Conservation (phyloP, 2,113 vertebrate genomes). For the Empidonax traillii region DNA sequence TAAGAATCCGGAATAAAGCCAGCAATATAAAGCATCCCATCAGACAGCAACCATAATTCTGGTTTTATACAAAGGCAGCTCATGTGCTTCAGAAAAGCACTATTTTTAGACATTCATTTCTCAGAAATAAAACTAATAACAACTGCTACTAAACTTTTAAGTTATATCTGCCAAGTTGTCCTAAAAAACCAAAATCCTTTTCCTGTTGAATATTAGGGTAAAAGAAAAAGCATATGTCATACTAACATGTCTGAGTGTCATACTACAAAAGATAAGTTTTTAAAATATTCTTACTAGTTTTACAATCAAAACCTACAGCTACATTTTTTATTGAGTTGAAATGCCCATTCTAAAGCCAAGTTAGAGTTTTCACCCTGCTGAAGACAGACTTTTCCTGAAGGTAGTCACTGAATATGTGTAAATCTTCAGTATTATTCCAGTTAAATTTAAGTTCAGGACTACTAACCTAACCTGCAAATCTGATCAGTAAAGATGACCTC, state of each 20-base stretch:
- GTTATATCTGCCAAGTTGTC: neutral
- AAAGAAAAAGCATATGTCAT: neutral
- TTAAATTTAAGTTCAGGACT: neutral
- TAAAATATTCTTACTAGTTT: neutral
- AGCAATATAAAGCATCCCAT: neutral
- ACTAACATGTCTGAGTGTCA: neutral
- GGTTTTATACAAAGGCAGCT: neutral
- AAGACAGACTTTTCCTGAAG: neutral
- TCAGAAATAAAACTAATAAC: neutral
- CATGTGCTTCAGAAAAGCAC: neutral
- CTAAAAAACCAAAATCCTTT: neutral
- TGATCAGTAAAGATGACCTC: neutral
- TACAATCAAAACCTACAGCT: neutral
- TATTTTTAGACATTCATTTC: neutral
- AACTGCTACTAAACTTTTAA: neutral
- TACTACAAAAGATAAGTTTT: neutral
- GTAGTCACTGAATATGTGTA: accelerated
- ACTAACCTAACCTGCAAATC: neutral
- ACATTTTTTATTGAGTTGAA: neutral
- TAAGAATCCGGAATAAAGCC: neutral
- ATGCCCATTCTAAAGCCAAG: neutral
- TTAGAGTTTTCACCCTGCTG: neutral
- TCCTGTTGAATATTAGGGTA: neutral
- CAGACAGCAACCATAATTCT: neutral
- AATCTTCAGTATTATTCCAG: neutral